These are phyloP conservation scores for Arion vulgaris DNA, from an alignment of 1,140 invertebrate species.

Conservation along the genomic window DNA sequence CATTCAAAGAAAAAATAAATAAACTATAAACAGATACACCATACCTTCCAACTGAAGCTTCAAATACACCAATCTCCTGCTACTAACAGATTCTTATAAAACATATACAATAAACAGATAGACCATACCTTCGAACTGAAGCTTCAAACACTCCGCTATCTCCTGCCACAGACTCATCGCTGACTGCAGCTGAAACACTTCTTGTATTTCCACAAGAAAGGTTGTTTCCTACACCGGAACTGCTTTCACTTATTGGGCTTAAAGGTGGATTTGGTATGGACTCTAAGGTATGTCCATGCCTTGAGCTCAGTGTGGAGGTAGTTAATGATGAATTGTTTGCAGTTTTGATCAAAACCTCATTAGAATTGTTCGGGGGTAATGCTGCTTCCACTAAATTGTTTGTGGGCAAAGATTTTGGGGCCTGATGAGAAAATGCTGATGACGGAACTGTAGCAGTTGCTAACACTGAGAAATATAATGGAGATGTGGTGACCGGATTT, in stretches of 20 bases:
- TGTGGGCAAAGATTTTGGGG: background rate
- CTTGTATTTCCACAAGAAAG: constrained; percentile 69
- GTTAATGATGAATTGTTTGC: background rate
- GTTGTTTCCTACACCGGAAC: constrained; percentile 71
- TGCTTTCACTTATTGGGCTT: constrained; percentile 79
- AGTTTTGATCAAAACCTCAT: background rate
- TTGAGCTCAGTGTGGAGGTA: constrained; percentile 1
- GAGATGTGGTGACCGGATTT: background rate
- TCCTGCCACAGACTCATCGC: constrained; percentile 95
- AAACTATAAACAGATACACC: too few relatives aligned
- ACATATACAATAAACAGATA: too few relatives aligned
- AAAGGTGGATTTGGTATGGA: constrained; percentile 76
- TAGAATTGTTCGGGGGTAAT: background rate
- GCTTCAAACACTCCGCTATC: constrained; percentile 97
- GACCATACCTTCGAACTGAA: constrained; percentile 79
- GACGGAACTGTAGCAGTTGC: background rate
- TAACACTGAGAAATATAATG: background rate
- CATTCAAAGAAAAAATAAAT: too few relatives aligned
- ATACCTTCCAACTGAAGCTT: too few relatives aligned
- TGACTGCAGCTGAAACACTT: constrained; percentile 90
- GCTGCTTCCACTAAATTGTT: background rate
- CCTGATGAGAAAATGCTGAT: background rate
- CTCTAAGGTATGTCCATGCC: constrained; percentile 52
- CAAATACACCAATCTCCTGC: too few relatives aligned
- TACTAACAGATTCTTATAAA: too few relatives aligned